These are phyloP conservation scores for Mactra quadrangularis DNA, from an alignment of 1,140 invertebrate species.

Conservation along the genomic window DNA sequence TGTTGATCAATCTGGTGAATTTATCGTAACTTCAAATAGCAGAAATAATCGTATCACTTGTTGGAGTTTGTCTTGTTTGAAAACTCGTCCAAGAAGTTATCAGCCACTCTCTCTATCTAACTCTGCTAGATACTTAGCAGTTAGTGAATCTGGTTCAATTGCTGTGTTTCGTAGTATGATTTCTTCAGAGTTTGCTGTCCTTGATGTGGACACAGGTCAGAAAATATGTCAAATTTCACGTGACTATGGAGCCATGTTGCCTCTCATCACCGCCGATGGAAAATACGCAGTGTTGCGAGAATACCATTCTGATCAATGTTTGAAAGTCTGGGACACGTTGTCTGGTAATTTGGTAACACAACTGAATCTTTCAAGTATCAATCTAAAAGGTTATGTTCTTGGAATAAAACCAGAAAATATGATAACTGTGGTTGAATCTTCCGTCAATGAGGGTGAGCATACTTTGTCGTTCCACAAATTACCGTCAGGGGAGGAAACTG, in stretches of 20 bases:
- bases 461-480: slow-evolving; percentile 1
- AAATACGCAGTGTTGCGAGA: slow-evolving; percentile 65
- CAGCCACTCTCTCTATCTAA: slow-evolving; percentile 63
- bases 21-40: slow-evolving; percentile 55
- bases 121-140: slow-evolving; percentile 61
- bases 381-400: slow-evolving; percentile 58
- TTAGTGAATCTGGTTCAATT: slow-evolving; percentile 41
- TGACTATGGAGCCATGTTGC: slow-evolving; percentile 62
- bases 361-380: slow-evolving; percentile 61
- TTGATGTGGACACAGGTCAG: slow-evolving; percentile 61
- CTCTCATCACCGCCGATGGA: slow-evolving; percentile 64
- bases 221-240: slow-evolving; percentile 51
- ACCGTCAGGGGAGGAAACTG: slow-evolving; percentile 24
- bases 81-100: slow-evolving; percentile 36
- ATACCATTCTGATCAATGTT: slow-evolving; percentile 55
- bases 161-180: slow-evolving; percentile 61
- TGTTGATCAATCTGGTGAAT: slow-evolving; percentile 60
- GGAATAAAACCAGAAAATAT: slow-evolving; percentile 54
- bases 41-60: slow-evolving; percentile 61
- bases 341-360: slow-evolving; percentile 39
- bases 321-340: slow-evolving; percentile 65
- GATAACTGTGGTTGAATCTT: slow-evolving; percentile 19
- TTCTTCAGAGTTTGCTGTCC: slow-evolving; percentile 60
- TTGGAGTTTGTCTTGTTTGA: slow-evolving; percentile 64
- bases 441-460: slow-evolving; percentile 12